Base-by-base conservation (phyloP, 1,140 invertebrate species). In the Venturia canescens region DNA sequence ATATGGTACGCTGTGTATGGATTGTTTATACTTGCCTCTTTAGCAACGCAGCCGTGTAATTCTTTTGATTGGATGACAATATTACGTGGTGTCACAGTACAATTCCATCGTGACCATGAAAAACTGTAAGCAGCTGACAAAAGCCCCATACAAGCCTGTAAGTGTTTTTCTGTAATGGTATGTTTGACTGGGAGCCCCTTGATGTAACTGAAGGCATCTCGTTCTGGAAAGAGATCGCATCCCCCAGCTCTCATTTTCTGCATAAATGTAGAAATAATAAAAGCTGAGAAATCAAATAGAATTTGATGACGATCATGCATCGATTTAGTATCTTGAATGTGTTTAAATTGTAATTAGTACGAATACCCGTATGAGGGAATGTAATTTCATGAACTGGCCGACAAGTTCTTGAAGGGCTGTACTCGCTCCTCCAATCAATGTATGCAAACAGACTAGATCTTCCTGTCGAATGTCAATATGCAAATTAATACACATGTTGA, bases 91-190 rank as follows among this genome's bases (percentile, higher is more conserved):
- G 94, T 94, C 13, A 89, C 87, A 13, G 82, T 87, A 1, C 86
- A 90, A 86, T 98, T 98, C 97, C 97, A 98, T 66, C 97, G 94
- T 15, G 97, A 98, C 96, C 97, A 98, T 48, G 96, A 94, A 86
- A 97, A 98, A 80, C 96, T 96, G 85, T 96, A 96, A 3, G 94
- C 93, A 0, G 94, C 94, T 5, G 94, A 94, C 9, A 96, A 89
- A 27, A 96, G 92, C 0, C 96, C 96, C 94, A 98, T 97, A 84
- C 97, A 97, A 63, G 94, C 93, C 86, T 98, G 97, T 18, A 96
- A 91, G 89, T 97, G 96, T 77, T 95, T 94, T 89, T 98, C 97
- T 81, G 95, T 93, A 1, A 95, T 93, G 84, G 94, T 94, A 84
- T 97, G 95, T 86, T 97, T 97, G 66, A 94, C 92, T 53, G 95